Conservation (phyloP, 2,888 invertebrate species). For the Scrobipalpa atriplicella region DNA sequence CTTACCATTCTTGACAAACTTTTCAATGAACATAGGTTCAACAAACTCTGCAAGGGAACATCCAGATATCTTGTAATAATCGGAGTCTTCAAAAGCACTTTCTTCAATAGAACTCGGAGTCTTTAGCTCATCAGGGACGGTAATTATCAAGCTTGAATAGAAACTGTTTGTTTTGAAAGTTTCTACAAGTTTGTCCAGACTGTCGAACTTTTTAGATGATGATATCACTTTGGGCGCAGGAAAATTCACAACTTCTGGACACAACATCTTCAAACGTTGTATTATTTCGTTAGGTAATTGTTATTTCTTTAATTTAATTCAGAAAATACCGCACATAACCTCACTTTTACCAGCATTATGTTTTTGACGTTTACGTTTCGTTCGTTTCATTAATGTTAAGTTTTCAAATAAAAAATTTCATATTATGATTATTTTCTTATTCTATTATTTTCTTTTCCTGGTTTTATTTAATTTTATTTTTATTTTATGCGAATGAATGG, state of each 20-base stretch:
- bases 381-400: neutral
- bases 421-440: no score
- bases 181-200: conserved; percentile 46
- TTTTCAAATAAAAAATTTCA: no score
- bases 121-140: conserved; percentile 68
- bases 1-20: conserved; percentile 64
- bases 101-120: conserved; percentile 58
- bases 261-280: conserved; percentile 51
- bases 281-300: neutral
- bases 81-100: conserved; percentile 58
- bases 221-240: conserved; percentile 63
- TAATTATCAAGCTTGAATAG: conserved; percentile 67
- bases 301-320: neutral
- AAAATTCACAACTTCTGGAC: conserved; percentile 70
- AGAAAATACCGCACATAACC: conserved; percentile 18
- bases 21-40: conserved; percentile 61
- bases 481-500: no score
- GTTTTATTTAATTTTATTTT: no score
- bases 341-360: neutral
- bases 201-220: conserved; percentile 46
- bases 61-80: conserved; percentile 61
- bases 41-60: conserved; percentile 61
- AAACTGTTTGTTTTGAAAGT: conserved; percentile 60
- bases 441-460: no score
- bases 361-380: conserved; percentile 3